phyloP scores from a whole-genome alignment of 2,888 invertebrate species.

The Salticus scenicus region DNA sequence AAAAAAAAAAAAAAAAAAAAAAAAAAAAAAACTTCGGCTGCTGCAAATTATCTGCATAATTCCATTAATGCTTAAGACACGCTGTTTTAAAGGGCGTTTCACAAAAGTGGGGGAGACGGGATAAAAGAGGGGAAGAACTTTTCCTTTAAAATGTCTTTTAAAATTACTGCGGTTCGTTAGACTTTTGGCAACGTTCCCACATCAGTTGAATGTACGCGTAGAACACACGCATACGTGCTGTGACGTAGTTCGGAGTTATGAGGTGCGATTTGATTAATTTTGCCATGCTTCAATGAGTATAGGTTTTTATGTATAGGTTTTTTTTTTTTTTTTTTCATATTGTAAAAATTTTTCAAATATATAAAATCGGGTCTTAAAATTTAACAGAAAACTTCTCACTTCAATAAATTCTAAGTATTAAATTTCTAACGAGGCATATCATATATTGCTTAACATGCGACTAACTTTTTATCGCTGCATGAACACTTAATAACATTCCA shows the following conservation, averaged over 20 bases:
- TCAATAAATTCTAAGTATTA: too few species aligned
- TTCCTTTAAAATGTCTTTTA: slow-evolving; percentile 63
- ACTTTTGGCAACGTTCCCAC: slow-evolving; percentile 59
- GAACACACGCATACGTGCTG: slow-evolving; percentile 9
- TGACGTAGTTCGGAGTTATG: slow-evolving; percentile 18
- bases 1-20: slow-evolving; percentile 15
- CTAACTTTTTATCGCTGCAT: too few species aligned
- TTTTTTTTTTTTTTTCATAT: too few species aligned
- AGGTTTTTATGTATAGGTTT: not conserved
- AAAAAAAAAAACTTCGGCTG: slow-evolving; percentile 12
- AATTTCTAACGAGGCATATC: too few species aligned
- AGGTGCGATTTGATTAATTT: slow-evolving; percentile 59
- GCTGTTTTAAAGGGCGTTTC: slow-evolving; percentile 59
- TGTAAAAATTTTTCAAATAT: too few species aligned
- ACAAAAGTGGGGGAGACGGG: slow-evolving; percentile 4
- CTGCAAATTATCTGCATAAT: slow-evolving; percentile 51
- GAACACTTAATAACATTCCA: too few species aligned
- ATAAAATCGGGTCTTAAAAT: too few species aligned
- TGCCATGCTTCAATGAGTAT: not conserved
- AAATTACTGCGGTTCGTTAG: slow-evolving; percentile 61
- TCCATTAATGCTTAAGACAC: slow-evolving; percentile 45
- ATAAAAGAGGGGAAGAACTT: slow-evolving; percentile 8
- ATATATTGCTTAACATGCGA: too few species aligned
- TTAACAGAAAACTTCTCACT: too few species aligned
- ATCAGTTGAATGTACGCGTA: slow-evolving; percentile 54